Percentiles rank a stretch among this genome's conserved stretches.
Evolutionary conservation across 2,113 vertebrate species (phyloP).

Genomic region (Rynchops niger): DNA sequence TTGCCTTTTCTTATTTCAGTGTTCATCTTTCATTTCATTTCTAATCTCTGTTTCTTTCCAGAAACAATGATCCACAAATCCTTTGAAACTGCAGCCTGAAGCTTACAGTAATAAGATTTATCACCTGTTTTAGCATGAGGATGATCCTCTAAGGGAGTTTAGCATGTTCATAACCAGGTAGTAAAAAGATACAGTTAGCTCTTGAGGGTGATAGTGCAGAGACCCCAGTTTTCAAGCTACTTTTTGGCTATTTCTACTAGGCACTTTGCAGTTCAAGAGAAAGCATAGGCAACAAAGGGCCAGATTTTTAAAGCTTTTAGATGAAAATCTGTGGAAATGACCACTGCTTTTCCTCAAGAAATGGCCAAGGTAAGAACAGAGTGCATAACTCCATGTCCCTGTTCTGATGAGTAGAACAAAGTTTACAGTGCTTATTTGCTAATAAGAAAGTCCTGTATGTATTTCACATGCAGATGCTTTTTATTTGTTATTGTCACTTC

Average conservation of each 20-base stretch:
- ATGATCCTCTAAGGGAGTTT: background rate
- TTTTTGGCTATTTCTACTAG: background rate
- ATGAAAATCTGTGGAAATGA: background rate
- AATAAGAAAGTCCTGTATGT: background rate
- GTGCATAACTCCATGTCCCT: background rate
- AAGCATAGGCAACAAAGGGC: background rate
- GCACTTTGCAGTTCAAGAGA: background rate
- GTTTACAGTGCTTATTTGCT: background rate
- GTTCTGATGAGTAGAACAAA: background rate
- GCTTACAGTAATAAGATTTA: background rate
- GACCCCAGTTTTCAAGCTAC: background rate
- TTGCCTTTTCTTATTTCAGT: background rate
- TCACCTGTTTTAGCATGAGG: background rate
- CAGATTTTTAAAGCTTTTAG: background rate
- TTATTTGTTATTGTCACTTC: slow-evolving; percentile 11
- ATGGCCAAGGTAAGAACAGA: background rate
- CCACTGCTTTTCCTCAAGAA: background rate
- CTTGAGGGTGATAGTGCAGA: background rate
- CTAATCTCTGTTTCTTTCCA: background rate
- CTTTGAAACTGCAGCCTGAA: background rate
- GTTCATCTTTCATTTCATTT: background rate
- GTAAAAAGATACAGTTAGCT: background rate
- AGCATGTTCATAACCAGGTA: background rate
- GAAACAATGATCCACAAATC: background rate
- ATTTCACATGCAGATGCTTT: background rate